phyloP scores from a whole-genome alignment of 2,113 vertebrate species.

The Pagrus major region DNA sequence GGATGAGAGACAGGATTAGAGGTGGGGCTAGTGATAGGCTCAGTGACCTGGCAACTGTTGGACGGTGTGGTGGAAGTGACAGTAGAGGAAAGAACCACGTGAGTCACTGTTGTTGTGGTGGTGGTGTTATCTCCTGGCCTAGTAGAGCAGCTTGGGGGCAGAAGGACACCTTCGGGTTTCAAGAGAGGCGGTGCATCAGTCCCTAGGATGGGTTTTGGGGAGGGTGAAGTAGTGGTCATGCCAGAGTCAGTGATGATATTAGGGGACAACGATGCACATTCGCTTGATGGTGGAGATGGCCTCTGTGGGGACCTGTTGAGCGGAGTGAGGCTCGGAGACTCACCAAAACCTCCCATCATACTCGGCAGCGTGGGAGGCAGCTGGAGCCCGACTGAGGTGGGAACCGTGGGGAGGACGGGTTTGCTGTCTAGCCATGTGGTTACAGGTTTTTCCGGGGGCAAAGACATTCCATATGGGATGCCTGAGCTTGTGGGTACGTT shows the following conservation, averaged over 20 bases:
- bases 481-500: slow-evolving; percentile 98
- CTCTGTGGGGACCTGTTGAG: slow-evolving; percentile 94
- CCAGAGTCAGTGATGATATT: slow-evolving; percentile 89
- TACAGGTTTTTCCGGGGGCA: slow-evolving; percentile 97
- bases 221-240: slow-evolving; percentile 83
- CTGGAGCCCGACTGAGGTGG: slow-evolving; percentile 93
- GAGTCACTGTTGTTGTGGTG: slow-evolving; percentile 82
- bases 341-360: slow-evolving; percentile 87
- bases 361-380: slow-evolving; percentile 91
- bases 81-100: slow-evolving; percentile 83
- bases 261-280: slow-evolving; percentile 95
- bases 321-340: slow-evolving; percentile 94
- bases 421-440: slow-evolving; percentile 99
- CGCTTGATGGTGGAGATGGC: slow-evolving; percentile 94
- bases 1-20: slow-evolving; percentile 88
- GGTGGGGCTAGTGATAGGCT: slow-evolving; percentile 81
- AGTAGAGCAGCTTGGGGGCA: slow-evolving; percentile 83
- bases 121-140: slow-evolving; percentile 85
- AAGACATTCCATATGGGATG: slow-evolving; percentile 98
- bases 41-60: slow-evolving; percentile 75
- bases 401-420: slow-evolving; percentile 90
- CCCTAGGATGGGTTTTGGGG: slow-evolving; percentile 86
- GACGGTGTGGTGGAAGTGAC: slow-evolving; percentile 78
- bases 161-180: slow-evolving; percentile 88
- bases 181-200: slow-evolving; percentile 82